Conservation (phyloP, 2,797 vertebrate genomes). For the Triplophysa bombifrons region DNA sequence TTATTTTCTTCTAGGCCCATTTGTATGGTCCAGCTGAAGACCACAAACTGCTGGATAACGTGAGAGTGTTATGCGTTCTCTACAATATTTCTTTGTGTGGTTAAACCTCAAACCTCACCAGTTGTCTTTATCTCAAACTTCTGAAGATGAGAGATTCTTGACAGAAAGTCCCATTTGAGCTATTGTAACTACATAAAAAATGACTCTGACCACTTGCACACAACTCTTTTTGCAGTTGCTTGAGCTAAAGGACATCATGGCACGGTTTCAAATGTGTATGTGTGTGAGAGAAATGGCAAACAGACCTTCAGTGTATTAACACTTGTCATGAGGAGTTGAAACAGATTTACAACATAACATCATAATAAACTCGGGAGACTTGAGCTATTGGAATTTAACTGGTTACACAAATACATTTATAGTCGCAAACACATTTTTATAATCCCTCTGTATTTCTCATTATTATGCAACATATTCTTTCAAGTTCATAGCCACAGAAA, state of each 20-base stretch:
- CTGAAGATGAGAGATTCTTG: constrained; percentile 27
- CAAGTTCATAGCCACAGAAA: neutral
- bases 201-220: constrained; percentile 5
- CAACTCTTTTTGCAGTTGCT: neutral
- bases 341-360: neutral
- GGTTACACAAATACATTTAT: neutral
- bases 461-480: neutral
- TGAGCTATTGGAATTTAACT: neutral
- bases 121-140: neutral
- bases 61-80: constrained; percentile 9
- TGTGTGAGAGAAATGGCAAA: neutral
- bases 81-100: constrained; percentile 26
- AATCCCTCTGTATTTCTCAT: neutral
- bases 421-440: neutral
- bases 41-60: constrained; percentile 13
- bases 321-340: neutral
- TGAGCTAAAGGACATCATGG: neutral
- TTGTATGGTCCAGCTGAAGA: constrained; percentile 21
- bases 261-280: neutral
- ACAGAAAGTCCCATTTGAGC: constrained; percentile 29
- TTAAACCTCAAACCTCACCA: constrained; percentile 28
- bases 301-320: neutral
- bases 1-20: neutral
- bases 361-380: neutral
- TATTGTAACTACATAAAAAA: constrained; percentile 30